Conservation (phyloP, 2,113 vertebrate genomes). For the Melanostigma gelatinosum region DNA sequence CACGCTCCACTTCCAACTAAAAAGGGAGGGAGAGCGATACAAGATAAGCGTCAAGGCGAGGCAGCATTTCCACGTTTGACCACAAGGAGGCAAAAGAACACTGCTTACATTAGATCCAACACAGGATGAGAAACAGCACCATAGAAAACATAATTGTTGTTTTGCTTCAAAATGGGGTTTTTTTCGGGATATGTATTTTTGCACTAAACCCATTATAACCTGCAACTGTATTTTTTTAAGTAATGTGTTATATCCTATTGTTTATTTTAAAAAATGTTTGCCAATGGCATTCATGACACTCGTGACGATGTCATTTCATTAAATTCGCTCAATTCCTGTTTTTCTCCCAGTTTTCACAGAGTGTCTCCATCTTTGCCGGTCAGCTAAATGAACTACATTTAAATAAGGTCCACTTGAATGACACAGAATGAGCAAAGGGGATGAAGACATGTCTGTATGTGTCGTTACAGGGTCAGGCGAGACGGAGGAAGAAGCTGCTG, state of each 20-base stretch:
- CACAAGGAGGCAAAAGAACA: constrained; percentile 74
- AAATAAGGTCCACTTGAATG: neutral
- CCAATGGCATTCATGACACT: neutral
- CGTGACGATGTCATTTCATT: neutral
- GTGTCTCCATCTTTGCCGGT: neutral
- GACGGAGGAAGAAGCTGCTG: neutral
- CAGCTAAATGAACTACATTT: neutral
- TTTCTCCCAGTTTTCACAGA: neutral
- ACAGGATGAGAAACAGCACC: neutral
- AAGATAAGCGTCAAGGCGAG: neutral
- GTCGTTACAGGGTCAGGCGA: neutral
- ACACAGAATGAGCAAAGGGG: neutral
- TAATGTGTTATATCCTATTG: no score
- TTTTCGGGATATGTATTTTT: neutral
- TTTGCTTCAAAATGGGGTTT: neutral
- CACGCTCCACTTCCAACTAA: constrained; percentile 93
- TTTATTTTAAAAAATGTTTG: neutral
- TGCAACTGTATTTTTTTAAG: neutral
- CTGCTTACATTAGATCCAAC: neutral
- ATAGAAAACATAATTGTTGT: neutral
- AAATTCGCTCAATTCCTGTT: neutral
- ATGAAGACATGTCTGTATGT: neutral
- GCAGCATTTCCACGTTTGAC: constrained; percentile 38
- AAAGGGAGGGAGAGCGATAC: constrained; percentile 24
- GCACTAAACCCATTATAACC: neutral